Conservation (phyloP, 2,113 vertebrate genomes). For the Eulemur macaco region DNA sequence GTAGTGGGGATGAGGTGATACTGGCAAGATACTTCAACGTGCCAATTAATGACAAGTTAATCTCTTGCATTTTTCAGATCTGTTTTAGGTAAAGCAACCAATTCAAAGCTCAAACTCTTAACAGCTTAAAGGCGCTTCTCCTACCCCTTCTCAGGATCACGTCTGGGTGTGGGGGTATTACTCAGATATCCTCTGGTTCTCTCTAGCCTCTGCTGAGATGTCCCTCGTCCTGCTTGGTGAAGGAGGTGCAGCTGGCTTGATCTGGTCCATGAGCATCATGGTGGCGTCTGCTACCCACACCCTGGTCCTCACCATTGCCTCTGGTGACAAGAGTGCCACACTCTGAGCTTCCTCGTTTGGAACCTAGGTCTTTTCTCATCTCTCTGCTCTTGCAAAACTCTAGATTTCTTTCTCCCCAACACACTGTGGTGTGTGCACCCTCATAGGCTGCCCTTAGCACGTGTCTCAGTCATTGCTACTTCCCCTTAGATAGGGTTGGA, state of each 20-base stretch:
- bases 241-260: neutral
- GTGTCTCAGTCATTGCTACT: fast-evolving
- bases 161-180: neutral
- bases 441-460: neutral
- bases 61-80: neutral
- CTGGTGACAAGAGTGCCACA: neutral
- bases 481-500: neutral
- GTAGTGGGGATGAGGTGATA: neutral
- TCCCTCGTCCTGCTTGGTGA: neutral
- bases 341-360: neutral
- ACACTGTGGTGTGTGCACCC: too few relatives aligned
- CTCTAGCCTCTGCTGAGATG: neutral
- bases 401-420: neutral
- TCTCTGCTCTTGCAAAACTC: neutral
- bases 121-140: neutral
- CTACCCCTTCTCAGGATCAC: neutral
- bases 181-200: too few relatives aligned
- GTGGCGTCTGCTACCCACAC: neutral
- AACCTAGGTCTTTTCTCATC: neutral
- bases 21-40: neutral
- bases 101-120: neutral
- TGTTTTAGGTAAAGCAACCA: neutral
- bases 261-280: neutral
- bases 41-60: neutral
- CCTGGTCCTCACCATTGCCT: neutral